Conservation (phyloP, 2,888 invertebrate species). For the Galerucella calmariensis region DNA sequence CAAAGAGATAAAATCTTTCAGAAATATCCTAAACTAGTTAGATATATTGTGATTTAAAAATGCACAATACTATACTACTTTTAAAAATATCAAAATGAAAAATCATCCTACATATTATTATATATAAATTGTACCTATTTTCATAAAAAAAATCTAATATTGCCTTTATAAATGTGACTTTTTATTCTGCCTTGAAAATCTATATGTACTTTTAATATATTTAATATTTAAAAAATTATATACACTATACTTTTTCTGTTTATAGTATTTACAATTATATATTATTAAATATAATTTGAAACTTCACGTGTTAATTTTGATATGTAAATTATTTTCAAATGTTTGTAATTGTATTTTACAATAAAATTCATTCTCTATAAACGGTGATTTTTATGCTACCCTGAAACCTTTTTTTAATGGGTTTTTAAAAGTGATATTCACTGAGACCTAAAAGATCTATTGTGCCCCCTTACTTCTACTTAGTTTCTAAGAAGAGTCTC, state of each 20-base stretch:
- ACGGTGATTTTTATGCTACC: background rate
- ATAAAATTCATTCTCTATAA: conserved; percentile 8
- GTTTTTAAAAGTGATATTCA: no score
- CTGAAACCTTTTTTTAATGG: background rate
- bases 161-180: conserved; percentile 10
- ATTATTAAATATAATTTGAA: conserved; percentile 7
- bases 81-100: background rate
- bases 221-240: background rate
- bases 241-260: background rate
- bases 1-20: no score
- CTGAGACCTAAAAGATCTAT: no score
- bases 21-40: no score
- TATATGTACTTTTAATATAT: conserved; percentile 6
- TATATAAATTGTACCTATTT: background rate
- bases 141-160: background rate
- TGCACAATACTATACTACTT: background rate
- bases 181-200: conserved; percentile 1
- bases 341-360: conserved; percentile 27
- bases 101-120: background rate
- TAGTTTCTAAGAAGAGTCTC: no score
- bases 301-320: background rate
- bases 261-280: background rate
- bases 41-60: no score
- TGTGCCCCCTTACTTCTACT: no score
- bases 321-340: conserved; percentile 1